Conservation (phyloP, 23 tunicate species). For the Ascidia mentula region DNA sequence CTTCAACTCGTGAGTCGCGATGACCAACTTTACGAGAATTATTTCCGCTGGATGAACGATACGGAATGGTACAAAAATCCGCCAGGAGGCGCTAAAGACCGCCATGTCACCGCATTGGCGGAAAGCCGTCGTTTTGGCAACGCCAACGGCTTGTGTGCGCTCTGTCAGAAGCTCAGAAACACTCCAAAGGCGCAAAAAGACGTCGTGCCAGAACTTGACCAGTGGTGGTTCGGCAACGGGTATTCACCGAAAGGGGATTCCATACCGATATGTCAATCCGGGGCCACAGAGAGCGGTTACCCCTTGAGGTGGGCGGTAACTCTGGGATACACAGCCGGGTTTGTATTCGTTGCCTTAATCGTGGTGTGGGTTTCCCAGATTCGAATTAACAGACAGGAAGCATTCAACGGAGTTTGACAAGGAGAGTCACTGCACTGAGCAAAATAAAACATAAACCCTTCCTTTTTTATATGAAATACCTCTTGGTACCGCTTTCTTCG, state of each 20-base stretch:
- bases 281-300: conserved; percentile 21
- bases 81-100: background rate
- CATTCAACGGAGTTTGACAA: too few relatives aligned
- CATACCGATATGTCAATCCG: conserved; percentile 13
- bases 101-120: background rate
- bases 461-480: too few relatives aligned
- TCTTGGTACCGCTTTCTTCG: too few relatives aligned
- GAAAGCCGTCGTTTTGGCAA: background rate
- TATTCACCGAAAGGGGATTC: background rate
- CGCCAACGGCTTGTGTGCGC: background rate
- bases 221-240: conserved; percentile 68
- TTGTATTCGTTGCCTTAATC: background rate
- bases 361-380: too few relatives aligned
- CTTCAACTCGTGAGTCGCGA: conserved; percentile 19
- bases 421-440: too few relatives aligned
- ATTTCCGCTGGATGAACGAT: conserved; percentile 34
- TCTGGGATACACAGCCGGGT: background rate
- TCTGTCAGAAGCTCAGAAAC: conserved; percentile 17
- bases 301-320: conserved; percentile 4
- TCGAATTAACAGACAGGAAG: too few relatives aligned
- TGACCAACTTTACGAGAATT: conserved; percentile 37
- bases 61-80: background rate
- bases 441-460: too few relatives aligned
- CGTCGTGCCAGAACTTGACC: conserved; percentile 20
- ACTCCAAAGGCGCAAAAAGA: background rate